phyloP scores from a whole-genome alignment of 2,888 invertebrate species.

The Marasmarcha lunaedactyla region DNA sequence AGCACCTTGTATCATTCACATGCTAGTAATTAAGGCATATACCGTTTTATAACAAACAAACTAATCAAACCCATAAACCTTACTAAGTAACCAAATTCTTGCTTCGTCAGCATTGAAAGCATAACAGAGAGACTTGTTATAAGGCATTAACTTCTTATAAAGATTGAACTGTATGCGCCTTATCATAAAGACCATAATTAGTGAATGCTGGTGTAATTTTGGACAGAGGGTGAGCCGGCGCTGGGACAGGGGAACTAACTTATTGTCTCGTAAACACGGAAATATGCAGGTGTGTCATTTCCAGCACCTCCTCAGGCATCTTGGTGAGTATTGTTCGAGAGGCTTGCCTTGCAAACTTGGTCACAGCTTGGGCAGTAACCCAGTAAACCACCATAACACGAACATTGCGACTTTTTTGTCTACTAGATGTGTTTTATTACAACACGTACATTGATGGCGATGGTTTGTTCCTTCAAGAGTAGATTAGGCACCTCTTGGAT shows the following conservation, averaged over 20 bases:
- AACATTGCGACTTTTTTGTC: too few relatives aligned
- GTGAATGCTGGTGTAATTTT: slow-evolving; percentile 22
- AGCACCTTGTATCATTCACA: not conserved
- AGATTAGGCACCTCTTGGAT: too few relatives aligned
- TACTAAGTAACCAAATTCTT: too few relatives aligned
- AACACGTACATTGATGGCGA: too few relatives aligned
- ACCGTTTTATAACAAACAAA: not conserved
- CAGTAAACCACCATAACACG: too few relatives aligned
- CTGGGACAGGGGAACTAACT: slow-evolving; percentile 40
- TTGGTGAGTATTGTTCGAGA: slow-evolving; percentile 50
- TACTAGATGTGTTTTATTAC: too few relatives aligned
- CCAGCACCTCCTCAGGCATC: slow-evolving; percentile 67
- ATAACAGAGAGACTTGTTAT: too few relatives aligned
- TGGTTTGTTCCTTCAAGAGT: too few relatives aligned
- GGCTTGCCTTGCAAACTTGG: slow-evolving; percentile 19
- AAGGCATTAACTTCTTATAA: too few relatives aligned
- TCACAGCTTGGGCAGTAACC: slow-evolving; percentile 2
- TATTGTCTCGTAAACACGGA: slow-evolving; percentile 48
- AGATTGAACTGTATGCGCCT: slow-evolving; percentile 13
- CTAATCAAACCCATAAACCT: too few relatives aligned
- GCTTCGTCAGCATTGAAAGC: too few relatives aligned
- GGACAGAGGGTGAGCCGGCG: slow-evolving; percentile 62
- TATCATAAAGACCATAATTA: slow-evolving; percentile 34
- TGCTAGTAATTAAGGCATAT: not conserved
- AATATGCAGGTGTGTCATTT: slow-evolving; percentile 72